Conservation (phyloP, 2,888 invertebrate species). For the Lepeophtheirus nordmannii region DNA sequence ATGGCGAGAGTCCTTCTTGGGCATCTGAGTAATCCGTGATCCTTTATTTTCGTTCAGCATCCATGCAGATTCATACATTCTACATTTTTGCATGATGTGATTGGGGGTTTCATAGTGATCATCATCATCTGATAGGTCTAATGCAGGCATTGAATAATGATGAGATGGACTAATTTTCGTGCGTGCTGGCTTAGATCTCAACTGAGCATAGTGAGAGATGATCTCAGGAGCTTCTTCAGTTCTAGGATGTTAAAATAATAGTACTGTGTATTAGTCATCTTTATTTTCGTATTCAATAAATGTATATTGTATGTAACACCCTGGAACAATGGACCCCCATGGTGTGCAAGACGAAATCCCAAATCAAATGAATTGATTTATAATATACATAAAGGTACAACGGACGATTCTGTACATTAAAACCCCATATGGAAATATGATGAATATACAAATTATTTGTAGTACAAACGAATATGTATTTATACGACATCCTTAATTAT, state of each 20-base stretch:
- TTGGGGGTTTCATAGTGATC: neutral
- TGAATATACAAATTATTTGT: too few relatives aligned
- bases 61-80: slow-evolving; percentile 4
- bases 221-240: neutral
- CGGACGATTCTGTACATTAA: too few relatives aligned
- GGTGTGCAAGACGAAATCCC: too few relatives aligned
- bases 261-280: neutral
- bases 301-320: neutral
- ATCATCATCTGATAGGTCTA: neutral
- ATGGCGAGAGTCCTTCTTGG: neutral
- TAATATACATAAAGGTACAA: too few relatives aligned
- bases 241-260: slow-evolving; percentile 4
- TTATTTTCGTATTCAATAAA: neutral
- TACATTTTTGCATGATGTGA: neutral
- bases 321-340: too few relatives aligned
- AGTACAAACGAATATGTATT: too few relatives aligned
- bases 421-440: too few relatives aligned
- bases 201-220: neutral
- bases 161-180: neutral
- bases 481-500: slow-evolving; percentile 5
- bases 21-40: neutral
- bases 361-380: too few relatives aligned
- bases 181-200: neutral
- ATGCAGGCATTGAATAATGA: neutral
- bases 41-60: neutral